Conservation (phyloP, 2,113 vertebrate genomes). For the Himantopus leucocephalus region DNA sequence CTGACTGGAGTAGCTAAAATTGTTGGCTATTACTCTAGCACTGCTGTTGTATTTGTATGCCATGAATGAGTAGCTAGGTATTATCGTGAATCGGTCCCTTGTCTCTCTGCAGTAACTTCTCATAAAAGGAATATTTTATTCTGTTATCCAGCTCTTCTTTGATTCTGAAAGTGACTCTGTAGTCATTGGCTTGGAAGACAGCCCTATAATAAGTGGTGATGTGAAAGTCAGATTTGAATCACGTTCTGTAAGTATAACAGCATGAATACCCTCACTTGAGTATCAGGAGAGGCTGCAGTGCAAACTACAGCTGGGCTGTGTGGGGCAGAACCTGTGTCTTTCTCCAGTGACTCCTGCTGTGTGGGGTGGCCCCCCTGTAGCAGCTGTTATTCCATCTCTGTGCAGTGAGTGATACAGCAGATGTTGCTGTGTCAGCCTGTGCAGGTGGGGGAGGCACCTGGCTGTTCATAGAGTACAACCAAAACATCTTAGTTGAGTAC, state of each 20-base stretch:
- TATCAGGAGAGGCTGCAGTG: background rate
- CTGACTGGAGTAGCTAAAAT: background rate
- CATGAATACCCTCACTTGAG: background rate
- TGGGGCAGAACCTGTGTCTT: background rate
- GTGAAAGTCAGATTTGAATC: slow-evolving; percentile 93
- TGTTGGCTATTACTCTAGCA: background rate
- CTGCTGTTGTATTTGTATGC: background rate
- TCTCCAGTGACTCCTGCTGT: background rate
- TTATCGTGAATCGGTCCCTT: background rate
- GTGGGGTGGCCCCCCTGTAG: background rate
- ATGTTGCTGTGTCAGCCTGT: background rate
- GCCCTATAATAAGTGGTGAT: slow-evolving; percentile 85
- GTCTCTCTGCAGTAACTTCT: background rate
- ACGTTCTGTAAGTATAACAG: slow-evolving; percentile 78
- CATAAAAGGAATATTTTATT: background rate
- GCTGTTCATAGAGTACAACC: background rate
- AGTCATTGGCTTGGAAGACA: slow-evolving; percentile 81
- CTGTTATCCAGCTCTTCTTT: slow-evolving; percentile 80
- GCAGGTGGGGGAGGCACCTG: background rate
- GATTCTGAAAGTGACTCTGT: slow-evolving; percentile 81
- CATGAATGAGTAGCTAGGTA: background rate
- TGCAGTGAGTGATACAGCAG: background rate
- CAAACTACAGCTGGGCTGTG: background rate
- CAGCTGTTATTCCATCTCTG: background rate
- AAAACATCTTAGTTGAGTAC: background rate